Evolutionary conservation across 2,113 vertebrate genomes (phyloP), one percentile per base, ranked within the genome.

Genomic region (Brachypodius melanocephalos): DNA sequence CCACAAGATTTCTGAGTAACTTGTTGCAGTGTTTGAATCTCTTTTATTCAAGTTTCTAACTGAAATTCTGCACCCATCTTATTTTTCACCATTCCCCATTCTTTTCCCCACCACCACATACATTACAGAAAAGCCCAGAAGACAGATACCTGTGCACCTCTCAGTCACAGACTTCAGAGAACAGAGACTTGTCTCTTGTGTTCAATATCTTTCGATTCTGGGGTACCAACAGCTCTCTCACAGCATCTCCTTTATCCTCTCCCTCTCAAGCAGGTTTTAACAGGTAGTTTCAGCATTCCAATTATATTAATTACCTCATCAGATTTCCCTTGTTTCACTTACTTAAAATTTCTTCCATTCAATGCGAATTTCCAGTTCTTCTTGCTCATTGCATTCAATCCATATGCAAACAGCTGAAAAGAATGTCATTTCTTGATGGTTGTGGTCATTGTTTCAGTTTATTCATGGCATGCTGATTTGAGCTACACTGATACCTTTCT

Each of bases 31-130:
- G 5, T 67, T 75, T 46, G 17, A 62, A 54, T 51, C 73, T 72
- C 12, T 85, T 74, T 66, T 52, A 49, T 29, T 29, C 7, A 52
- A 21, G 2, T 40, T 19, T 88, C 10, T 36, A 49, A 55, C 0
- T 8, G 9, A 80, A 89, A n/a, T 66, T 74, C 48, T 62, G 4
- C 32, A 38, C 29, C 61, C 6, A 66, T 54, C 8, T 54, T 79
- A 45, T 28, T 52, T 58, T 67, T 29, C 7, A 16, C 34, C 21
- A 21, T 2, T 5, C 13, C 10, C 4, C 13, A 12, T 43, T 49
- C 7, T 43, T 42, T 20, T 10, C 5, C 14, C 25, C 4, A 8
- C 8, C 4, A 7, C 4, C 0, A 0, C 2, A 24, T 4, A 25
- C 8, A 43, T 34, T 62, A n/a, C 54, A 42, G 48, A 51, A 81